phyloP scores from a whole-genome alignment of 2,797 vertebrate genomes.

The Gastrophryne carolinensis region DNA sequence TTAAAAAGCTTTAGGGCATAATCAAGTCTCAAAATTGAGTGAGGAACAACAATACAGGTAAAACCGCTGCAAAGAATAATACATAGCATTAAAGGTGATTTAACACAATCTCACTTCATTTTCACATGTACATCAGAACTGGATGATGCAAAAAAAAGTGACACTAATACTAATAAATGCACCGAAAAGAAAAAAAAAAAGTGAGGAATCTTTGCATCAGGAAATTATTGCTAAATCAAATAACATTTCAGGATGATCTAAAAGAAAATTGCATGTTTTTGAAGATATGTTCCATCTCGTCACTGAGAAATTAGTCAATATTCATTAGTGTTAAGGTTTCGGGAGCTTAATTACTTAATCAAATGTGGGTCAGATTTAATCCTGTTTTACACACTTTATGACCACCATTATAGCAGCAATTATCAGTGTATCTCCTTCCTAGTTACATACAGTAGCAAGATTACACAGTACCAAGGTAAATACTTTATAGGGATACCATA shows the following conservation, averaged over 20 bases:
- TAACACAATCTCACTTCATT: neutral
- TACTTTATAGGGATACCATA: too few species aligned
- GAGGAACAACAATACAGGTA: neutral
- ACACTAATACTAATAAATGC: neutral
- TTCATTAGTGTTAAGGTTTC: constrained; percentile 28
- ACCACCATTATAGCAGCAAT: constrained; percentile 33
- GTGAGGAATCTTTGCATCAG: neutral
- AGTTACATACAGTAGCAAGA: neutral
- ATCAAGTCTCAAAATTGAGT: too few species aligned
- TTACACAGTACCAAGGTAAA: too few species aligned
- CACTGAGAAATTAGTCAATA: constrained; percentile 26
- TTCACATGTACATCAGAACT: too few species aligned
- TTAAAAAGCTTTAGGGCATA: too few species aligned
- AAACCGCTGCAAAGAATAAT: neutral
- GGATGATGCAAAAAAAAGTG: too few species aligned
- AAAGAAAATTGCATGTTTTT: neutral
- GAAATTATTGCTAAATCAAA: neutral
- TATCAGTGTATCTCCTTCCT: constrained; percentile 10
- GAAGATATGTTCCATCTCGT: constrained; percentile 3
- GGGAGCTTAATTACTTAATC: constrained; percentile 37
- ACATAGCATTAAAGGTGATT: neutral
- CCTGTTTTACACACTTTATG: constrained; percentile 38
- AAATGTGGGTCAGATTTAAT: constrained; percentile 33
- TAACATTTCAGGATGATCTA: neutral
- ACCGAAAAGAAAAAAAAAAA: neutral